These are phyloP conservation scores for Eupleurogrammus muticus DNA, from an alignment of 2,797 vertebrate genomes.

Conservation along the genomic window DNA sequence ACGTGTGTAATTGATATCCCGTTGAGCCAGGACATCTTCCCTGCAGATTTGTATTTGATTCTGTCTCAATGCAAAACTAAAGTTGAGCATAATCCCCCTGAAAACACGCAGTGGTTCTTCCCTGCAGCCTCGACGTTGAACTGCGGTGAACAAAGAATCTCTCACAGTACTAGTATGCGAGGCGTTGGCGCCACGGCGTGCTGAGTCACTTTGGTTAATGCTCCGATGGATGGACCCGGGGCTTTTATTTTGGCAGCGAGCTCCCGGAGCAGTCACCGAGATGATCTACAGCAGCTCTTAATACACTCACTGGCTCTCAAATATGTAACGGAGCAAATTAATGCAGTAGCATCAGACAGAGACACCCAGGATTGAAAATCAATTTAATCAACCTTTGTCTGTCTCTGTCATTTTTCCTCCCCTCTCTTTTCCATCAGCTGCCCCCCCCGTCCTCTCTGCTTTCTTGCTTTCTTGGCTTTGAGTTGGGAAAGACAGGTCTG, in stretches of 20 bases:
- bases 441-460: not conserved
- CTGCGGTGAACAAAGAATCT: constrained; percentile 39
- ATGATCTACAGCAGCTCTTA: constrained; percentile 82
- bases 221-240: constrained; percentile 54
- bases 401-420: constrained; percentile 70
- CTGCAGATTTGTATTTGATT: not conserved
- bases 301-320: constrained; percentile 81
- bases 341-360: constrained; percentile 76
- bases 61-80: not conserved
- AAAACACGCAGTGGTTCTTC: constrained; percentile 16
- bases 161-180: constrained; percentile 54
- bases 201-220: constrained; percentile 74
- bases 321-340: constrained; percentile 81
- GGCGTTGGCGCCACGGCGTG: constrained; percentile 35
- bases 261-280: constrained; percentile 67
- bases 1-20: not conserved
- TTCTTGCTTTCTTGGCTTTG: constrained; percentile 51
- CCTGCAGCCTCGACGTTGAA: constrained; percentile 7
- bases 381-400: constrained; percentile 84
- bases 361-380: constrained; percentile 81
- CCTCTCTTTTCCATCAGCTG: constrained; percentile 56
- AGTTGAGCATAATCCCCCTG: constrained; percentile 17
- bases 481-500: not conserved
- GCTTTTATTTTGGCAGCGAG: constrained; percentile 69
- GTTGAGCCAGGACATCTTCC: constrained; percentile 23